Conservation (phyloP, 2,888 invertebrate species). For the Ditula angustiorana region DNA sequence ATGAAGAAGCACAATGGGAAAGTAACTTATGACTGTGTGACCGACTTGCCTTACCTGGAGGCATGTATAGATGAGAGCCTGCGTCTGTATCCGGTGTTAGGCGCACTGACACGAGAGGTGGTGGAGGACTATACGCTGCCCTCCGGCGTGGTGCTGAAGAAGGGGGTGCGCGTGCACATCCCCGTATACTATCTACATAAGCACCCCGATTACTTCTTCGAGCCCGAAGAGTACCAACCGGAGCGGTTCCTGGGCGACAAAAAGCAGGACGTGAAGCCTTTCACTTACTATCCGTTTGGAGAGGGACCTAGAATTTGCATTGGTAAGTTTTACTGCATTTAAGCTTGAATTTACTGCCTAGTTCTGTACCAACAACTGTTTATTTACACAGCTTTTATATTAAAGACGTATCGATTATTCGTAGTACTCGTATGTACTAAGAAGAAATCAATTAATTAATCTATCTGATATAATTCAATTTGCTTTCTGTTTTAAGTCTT, state of each 20-base stretch:
- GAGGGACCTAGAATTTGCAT: conserved; percentile 71
- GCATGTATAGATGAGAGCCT: conserved; percentile 63
- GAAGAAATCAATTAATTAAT: too few relatives aligned
- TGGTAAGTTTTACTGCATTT: conserved; percentile 53
- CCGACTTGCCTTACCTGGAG: conserved; percentile 56
- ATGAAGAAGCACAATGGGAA: conserved; percentile 49
- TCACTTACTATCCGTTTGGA: conserved; percentile 70
- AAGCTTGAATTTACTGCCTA: neutral
- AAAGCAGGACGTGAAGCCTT: conserved; percentile 58
- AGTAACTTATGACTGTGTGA: conserved; percentile 58
- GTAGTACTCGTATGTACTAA: too few relatives aligned
- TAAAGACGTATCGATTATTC: neutral
- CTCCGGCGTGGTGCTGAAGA: conserved; percentile 58
- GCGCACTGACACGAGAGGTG: conserved; percentile 62
- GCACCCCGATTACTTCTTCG: conserved; percentile 61
- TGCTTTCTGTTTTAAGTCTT: too few relatives aligned
- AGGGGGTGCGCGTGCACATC: conserved; percentile 64
- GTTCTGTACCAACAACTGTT: neutral
- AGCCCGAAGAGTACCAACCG: conserved; percentile 63
- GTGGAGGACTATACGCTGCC: conserved; percentile 63
- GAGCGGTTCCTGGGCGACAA: conserved; percentile 64
- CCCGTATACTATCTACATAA: conserved; percentile 65
- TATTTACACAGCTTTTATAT: neutral
- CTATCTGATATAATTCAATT: too few relatives aligned
- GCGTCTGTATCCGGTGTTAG: conserved; percentile 66